Evolutionary conservation across 2,888 invertebrate genomes (phyloP).

Genomic region (Cryptocephalus primarius): DNA sequence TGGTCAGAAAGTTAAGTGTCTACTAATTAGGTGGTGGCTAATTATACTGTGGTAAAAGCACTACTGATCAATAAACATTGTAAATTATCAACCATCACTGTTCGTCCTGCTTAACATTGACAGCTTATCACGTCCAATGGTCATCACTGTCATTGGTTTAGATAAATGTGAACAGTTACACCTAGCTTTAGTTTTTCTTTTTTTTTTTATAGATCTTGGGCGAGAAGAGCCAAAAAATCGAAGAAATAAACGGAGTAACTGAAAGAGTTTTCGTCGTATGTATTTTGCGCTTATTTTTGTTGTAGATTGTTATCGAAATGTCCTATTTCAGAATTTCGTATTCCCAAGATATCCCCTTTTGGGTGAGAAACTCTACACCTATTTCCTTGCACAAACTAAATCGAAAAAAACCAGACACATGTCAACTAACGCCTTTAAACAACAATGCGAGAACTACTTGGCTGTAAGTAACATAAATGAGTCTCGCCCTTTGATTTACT

Average conservation of each 20-base stretch:
- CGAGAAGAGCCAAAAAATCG: constrained; percentile 57
- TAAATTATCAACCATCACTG: no score
- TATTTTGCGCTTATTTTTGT: background rate
- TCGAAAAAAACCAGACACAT: constrained; percentile 49
- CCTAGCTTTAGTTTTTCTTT: no score
- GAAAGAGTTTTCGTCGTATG: constrained; percentile 52
- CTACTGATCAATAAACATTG: no score
- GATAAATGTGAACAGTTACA: no score
- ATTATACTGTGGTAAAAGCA: no score
- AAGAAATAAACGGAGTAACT: constrained; percentile 60
- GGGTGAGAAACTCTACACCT: constrained; percentile 54
- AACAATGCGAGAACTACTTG: constrained; percentile 59
- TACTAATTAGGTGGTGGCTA: no score
- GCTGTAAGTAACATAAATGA: constrained; percentile 27
- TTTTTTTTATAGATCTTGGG: constrained; percentile 49
- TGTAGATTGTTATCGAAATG: background rate
- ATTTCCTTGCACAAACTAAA: constrained; percentile 49
- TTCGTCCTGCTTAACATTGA: no score
- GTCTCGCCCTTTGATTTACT: no score
- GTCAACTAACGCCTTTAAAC: constrained; percentile 53
- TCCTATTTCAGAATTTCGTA: constrained; percentile 51
- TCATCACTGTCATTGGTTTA: no score
- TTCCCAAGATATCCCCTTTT: constrained; percentile 69
- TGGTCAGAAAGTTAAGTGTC: no score
- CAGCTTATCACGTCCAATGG: no score